Evolutionary conservation across 2,797 vertebrate genomes (phyloP), one percentile per base, ranked within the genome.

Genomic region (Dryobates pubescens): DNA sequence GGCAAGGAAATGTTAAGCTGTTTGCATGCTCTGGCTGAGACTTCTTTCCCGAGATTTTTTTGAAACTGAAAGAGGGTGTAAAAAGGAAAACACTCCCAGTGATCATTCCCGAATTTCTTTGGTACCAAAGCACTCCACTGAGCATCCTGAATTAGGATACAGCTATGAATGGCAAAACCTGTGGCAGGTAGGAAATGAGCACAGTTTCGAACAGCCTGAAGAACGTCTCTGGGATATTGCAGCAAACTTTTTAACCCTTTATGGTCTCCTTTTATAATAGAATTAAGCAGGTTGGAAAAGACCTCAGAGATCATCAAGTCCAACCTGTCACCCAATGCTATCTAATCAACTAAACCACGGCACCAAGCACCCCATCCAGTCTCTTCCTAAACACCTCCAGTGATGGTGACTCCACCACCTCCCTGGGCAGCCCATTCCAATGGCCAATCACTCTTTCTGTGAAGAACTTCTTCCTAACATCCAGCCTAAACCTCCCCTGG

Each of bases 111-210:
- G 54, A 62, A 65, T 85, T 85, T 87, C 70, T 90, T 0, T 47
- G 53, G 59, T 75, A 78, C 57, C 36, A 76, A 70, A 68, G 43
- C 73, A 10, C 3, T 1, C n/a, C 77, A 92, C 89, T 49, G 67
- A 82, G 56, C 67, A 43, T 72, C 79, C 27, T 81, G 84, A 94
- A 90, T 84, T 90, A 87, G 87, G 90, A 75, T 91, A 87, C 43
- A 75, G 45, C 13, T 77, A 72, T 74, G 70, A 85, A 87, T 72
- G 89, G 59, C 17, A 78, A 78, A 96, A 93, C 27, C 12, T 19
- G 68, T 82, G 69, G 32, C 53, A 75, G 56, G 12, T 9, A 63
- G 83, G 92, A 92, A 87, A 87, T 54, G 38, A 90, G 10, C 47
- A 54, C 26, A 80, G 22, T 10, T 85, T 77, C 14, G 1, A 27